Base-by-base conservation (phyloP, 1,140 invertebrate species). In the Helicoverpa armigera region DNA sequence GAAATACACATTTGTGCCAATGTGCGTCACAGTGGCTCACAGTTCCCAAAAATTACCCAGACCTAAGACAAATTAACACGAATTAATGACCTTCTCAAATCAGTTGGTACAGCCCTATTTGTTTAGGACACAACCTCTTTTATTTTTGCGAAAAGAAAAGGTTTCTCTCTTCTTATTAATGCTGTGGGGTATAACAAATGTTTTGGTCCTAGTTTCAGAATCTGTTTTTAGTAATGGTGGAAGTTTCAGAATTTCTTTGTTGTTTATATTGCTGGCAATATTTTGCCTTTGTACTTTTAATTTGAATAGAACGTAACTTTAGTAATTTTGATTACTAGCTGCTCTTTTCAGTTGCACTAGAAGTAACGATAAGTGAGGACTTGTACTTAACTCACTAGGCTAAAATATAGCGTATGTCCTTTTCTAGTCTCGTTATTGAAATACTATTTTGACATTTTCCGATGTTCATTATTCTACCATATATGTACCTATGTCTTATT, bases 11-110 rank as follows among this genome's bases (percentile, higher is more conserved):
- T 43, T 43, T 9, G 5, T 43, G 9, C n/a, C n/a, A n/a, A n/a
- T 43, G 35, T 43, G 35, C 35, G 35, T 35, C 35, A 35, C 35
- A 35, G 35, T 35, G 35, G 3, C 35, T 1, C 5, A 7, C 5
- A 43, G 35, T 43, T 43, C 1, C 35, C 14, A 53, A 11, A 43
- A 69, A 12, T 23, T 23, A 43, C 56, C 18, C 53, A 54, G 12
- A 43, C 11, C 14, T 31, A 14, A 48, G 63, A 56, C 23, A 56
- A 58, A 73, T 58, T 58, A 73, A 58, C 53, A 14, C 31, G 12
- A 31, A 51, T 56, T 73, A 73, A 73, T 73, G 56, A 73, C 14
- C 31, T 31, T 51, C 14, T 73, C 29, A 56, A 73, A 73, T 73
- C 70, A 73, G 23, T 73, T 56, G 12, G 29, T 56, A 56, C 35